Percentiles rank a stretch among this genome's conserved stretches.
phyloP scores from a whole-genome alignment of 2,888 invertebrate genomes.

The Sclerodermus sp. region DNA sequence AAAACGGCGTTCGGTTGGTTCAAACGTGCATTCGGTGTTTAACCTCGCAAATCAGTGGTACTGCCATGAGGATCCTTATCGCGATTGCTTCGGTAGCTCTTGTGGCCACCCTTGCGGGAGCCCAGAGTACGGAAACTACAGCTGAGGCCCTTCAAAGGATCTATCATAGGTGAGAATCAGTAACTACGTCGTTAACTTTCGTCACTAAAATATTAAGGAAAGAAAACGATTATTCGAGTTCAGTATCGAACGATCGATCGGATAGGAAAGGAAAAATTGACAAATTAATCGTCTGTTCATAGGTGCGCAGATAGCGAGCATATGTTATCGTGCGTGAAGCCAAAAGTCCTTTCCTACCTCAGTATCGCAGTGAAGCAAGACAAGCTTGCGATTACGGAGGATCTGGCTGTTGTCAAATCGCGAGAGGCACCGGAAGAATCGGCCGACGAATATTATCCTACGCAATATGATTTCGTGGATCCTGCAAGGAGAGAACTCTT shows the following conservation, averaged over 20 bases:
- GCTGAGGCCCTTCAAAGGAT: slow-evolving; percentile 45
- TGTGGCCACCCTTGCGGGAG: slow-evolving; percentile 32
- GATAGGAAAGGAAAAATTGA: neutral
- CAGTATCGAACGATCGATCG: no score
- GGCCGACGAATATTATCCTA: slow-evolving; percentile 57
- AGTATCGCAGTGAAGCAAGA: slow-evolving; percentile 69
- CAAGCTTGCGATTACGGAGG: slow-evolving; percentile 75
- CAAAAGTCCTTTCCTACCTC: slow-evolving; percentile 76
- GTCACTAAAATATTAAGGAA: neutral
- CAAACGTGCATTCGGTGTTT: slow-evolving; percentile 50
- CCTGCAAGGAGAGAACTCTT: slow-evolving; percentile 49
- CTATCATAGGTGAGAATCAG: slow-evolving; percentile 45
- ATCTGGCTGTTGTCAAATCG: slow-evolving; percentile 72
- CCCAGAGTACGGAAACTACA: slow-evolving; percentile 43
- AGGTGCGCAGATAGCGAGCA: slow-evolving; percentile 52
- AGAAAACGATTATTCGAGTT: no score
- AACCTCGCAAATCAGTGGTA: slow-evolving; percentile 47
- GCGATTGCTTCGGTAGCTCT: slow-evolving; percentile 38
- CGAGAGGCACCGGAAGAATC: slow-evolving; percentile 46
- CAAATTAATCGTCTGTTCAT: slow-evolving; percentile 3
- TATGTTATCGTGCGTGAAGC: slow-evolving; percentile 68
- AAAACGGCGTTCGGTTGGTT: slow-evolving; percentile 50
- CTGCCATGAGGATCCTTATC: slow-evolving; percentile 45
- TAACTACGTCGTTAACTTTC: neutral
- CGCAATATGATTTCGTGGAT: slow-evolving; percentile 41